phyloP scores from a whole-genome alignment of 2,888 invertebrate genomes.

The Scelioninae gen. 1 region DNA sequence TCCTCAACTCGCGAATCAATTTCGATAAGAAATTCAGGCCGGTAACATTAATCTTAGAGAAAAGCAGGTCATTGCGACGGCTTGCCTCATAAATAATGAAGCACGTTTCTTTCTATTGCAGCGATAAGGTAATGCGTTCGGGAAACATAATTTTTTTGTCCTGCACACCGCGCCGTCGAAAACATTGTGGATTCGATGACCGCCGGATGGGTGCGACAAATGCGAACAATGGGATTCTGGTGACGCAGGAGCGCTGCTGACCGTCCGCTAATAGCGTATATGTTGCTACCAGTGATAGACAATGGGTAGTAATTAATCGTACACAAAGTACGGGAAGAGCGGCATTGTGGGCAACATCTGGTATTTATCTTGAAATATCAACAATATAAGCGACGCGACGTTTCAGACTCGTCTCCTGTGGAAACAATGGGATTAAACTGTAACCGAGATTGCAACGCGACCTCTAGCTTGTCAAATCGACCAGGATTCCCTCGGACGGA shows the following conservation, averaged over 20 bases:
- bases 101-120: slow-evolving; percentile 38
- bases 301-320: slow-evolving; percentile 80
- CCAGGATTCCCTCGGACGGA: slow-evolving; percentile 15
- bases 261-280: slow-evolving; percentile 80
- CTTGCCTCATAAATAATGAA: slow-evolving; percentile 56
- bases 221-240: slow-evolving; percentile 77
- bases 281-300: slow-evolving; percentile 79
- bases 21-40: slow-evolving; percentile 61
- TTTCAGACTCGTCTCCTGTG: slow-evolving; percentile 54
- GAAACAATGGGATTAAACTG: slow-evolving; percentile 68
- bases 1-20: slow-evolving; percentile 23
- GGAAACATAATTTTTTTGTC: slow-evolving; percentile 48
- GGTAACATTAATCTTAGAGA: slow-evolving; percentile 57
- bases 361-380: slow-evolving; percentile 80
- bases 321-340: slow-evolving; percentile 79
- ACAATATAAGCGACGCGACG: slow-evolving; percentile 75
- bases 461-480: slow-evolving; percentile 56
- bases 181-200: slow-evolving; percentile 48
- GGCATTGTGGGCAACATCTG: slow-evolving; percentile 78
- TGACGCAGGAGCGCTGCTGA: slow-evolving; percentile 76
- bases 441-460: slow-evolving; percentile 68
- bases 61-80: slow-evolving; percentile 50
- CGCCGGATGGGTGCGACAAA: slow-evolving; percentile 73
- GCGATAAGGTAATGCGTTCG: slow-evolving; percentile 60
- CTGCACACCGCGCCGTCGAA: slow-evolving; percentile 15